Percentiles rank a stretch among this genome's conserved stretches.
These are phyloP conservation scores for Cossypha polioptera DNA, from an alignment of 2,797 vertebrate genomes.

Conservation along the genomic window DNA sequence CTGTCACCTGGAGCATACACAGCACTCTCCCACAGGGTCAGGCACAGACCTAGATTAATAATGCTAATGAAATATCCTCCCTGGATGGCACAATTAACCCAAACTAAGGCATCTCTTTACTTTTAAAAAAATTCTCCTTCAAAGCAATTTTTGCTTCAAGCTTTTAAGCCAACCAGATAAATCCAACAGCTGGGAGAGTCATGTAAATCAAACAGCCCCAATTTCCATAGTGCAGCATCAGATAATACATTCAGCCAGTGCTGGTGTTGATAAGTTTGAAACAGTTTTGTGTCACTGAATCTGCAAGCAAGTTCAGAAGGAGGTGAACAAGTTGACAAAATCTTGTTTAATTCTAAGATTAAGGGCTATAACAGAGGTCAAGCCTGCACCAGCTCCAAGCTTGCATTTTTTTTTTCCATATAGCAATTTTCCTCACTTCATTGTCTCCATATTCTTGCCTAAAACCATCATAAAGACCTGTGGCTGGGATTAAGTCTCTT, in stretches of 20 bases:
- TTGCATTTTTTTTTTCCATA: neutral
- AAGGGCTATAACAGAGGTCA: neutral
- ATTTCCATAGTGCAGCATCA: neutral
- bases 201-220: neutral
- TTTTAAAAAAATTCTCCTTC: neutral
- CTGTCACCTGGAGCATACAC: neutral
- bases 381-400: neutral
- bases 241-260: neutral
- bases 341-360: neutral
- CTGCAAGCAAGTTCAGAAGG: neutral
- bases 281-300: neutral
- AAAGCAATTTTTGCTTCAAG: neutral
- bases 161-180: neutral
- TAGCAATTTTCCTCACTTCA: neutral
- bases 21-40: neutral
- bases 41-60: neutral
- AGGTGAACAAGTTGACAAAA: conserved; percentile 16
- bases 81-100: neutral
- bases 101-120: neutral
- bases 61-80: neutral
- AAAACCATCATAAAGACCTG: neutral
- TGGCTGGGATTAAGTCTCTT: neutral
- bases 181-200: neutral
- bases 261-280: neutral
- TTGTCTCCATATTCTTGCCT: neutral